Base-by-base conservation (phyloP, 2,888 invertebrate genomes). In the Monopis laevigella region DNA sequence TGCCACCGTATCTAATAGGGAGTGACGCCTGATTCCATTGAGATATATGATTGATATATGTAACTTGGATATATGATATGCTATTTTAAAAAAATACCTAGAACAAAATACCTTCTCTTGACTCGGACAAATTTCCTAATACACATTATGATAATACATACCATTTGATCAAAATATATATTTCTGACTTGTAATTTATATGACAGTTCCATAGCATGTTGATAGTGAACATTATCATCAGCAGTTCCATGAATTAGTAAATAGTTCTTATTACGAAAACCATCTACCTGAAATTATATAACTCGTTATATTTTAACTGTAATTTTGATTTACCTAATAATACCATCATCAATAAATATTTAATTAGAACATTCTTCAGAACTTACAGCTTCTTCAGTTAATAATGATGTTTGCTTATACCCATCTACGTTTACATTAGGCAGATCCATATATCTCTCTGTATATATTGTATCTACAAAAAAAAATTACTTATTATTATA, bases 181-280 rank as follows among this genome's bases (percentile, higher is more conserved):
- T 96, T 93, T 35, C 86, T 84, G 30, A 87, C 84, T 60, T 96
- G 94, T 50, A 98, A 82, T 43, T 91, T 86, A 60, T 93, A 88
- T 2, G 96, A 91, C 53, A 98, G 84, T 61, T 96, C 84, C 87
- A 98, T 93, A 6, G 96, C 90, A 67, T 98, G 96, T 64, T 98
- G 98, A 71, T 95, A 98, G 67, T 98, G 98, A 1, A 98, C 98
- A 70, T 98, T 98, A 65, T 95, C 94, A 59, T 95, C 95, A 11
- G 92, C 88, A 1, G 96, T 96, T 43, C 98, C 98, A 68, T 98
- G 98, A 45, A 97, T 88, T 42, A 99, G 71, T 64, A 97, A 88
- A 69, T 91, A 96, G 47, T 89, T 86, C 65, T 96, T 95, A 54
- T 86, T 82, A 10, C 82, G 68, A 47, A 82, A 65, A 1, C 72